Base-by-base conservation (phyloP, 2,888 invertebrate genomes). In the Nymphalis c-album region DNA sequence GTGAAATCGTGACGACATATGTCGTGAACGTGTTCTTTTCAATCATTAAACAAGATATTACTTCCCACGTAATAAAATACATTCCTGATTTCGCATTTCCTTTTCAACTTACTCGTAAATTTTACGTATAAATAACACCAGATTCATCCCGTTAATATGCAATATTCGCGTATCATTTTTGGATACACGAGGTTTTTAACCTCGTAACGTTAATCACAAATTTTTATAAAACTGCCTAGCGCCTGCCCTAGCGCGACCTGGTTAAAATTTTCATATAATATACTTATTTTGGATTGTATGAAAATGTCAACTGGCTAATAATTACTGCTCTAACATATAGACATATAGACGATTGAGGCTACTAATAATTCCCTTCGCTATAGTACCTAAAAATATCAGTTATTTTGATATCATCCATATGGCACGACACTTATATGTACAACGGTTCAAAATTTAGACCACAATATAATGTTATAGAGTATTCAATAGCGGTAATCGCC, bases 401-500 rank as follows among this genome's bases (percentile, higher is more conserved):
- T n/a, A 10, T 13, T 10, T 40, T 13, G 40, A 40, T 40, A 40
- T 40, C 8, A 13, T 10, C 13, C 40, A 40, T 40, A 40, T 40
- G 4, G 2, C 7, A 50, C 8, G n/a, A 50, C 18, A 50, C 18
- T 8, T 48, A 22, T 22, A n/a, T 7, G 10, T 16, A 13, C 3
- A 13, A 51, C 26, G 55, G 8, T 55, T 31, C 16, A 20, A 35
- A 55, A 16, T 53, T 16, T 26, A 26, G 8, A 31, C 53, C 13
- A 7, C 31, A 31, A 17, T 26, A 17, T 18, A 16, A 31, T 10
- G 2, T 26, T 8, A 31, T 26, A 45, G 18, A 50, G 35, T 50
- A 35, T 62, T 47, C 2, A 22, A 26, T 64, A 53, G 46, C 58
- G 64, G 63, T 63, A 67, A 63, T 63, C 55, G 40, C 63, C 35